A percentile compares a stretch with the other conserved stretches of the same genome.
phyloP scores from a whole-genome alignment of 2,113 vertebrate species.

The Cynoglossus semilaevis region DNA sequence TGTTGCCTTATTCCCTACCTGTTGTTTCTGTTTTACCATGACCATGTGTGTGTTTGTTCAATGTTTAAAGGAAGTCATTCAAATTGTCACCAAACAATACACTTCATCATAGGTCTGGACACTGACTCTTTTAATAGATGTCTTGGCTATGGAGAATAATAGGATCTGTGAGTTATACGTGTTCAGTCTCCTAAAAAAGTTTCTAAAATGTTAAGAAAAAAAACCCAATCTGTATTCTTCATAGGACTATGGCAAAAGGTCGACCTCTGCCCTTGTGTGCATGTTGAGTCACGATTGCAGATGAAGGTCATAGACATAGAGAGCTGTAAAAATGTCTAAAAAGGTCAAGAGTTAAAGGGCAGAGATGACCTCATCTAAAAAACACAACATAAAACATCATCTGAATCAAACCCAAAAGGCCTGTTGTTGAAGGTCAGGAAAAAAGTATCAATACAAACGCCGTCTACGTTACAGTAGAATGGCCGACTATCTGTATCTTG shows the following conservation, averaged over 20 bases:
- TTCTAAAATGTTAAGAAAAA: not conserved
- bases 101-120: too few species aligned
- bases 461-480: not conserved
- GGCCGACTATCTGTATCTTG: not conserved
- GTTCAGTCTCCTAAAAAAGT: too few species aligned
- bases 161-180: too few species aligned
- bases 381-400: constrained; percentile 6
- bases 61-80: too few species aligned
- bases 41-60: too few species aligned
- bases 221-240: not conserved
- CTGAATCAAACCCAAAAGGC: constrained; percentile 17
- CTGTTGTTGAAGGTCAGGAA: constrained; percentile 46
- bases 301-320: constrained; percentile 23
- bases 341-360: constrained; percentile 40
- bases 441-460: constrained; percentile 11
- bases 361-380: constrained; percentile 16
- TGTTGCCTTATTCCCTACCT: constrained; percentile 5
- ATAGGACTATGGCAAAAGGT: constrained; percentile 1
- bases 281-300: constrained; percentile 10
- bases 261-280: not conserved
- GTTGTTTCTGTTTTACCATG: not conserved
- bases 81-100: too few species aligned
- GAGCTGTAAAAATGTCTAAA: constrained; percentile 16
- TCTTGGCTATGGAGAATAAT: too few species aligned
- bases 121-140: too few species aligned